A percentile compares a stretch with the other conserved stretches of the same genome.
phyloP scores from a whole-genome alignment of 2,113 vertebrate species.

The Cyprinodon brontotheroides region DNA sequence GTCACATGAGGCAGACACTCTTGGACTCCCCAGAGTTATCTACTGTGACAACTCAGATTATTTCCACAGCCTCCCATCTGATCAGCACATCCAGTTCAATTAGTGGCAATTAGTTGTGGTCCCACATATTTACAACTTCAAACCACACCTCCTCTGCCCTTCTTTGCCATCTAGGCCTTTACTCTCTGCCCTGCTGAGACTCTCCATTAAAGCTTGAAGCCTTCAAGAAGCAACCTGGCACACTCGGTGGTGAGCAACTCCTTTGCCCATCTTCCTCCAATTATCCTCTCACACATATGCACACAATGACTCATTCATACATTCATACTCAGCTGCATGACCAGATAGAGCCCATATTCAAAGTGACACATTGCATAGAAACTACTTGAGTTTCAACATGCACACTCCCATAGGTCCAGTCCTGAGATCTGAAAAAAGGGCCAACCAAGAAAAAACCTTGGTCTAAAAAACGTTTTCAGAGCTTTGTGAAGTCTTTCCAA shows the following conservation, averaged over 20 bases:
- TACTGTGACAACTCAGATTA: slow-evolving; percentile 84
- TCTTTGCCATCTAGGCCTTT: slow-evolving; percentile 19
- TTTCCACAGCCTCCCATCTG: slow-evolving; percentile 82
- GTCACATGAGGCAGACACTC: slow-evolving; percentile 82
- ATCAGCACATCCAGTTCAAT: slow-evolving; percentile 84
- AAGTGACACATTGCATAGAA: slow-evolving; percentile 71
- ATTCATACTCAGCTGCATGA: slow-evolving; percentile 58
- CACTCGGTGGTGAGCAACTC: slow-evolving; percentile 48
- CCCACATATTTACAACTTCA: slow-evolving; percentile 17
- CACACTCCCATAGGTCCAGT: slow-evolving; percentile 51
- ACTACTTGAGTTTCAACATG: slow-evolving; percentile 44
- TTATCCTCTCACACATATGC: slow-evolving; percentile 43
- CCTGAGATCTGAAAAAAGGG: slow-evolving; percentile 9
- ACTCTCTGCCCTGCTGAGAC: slow-evolving; percentile 36
- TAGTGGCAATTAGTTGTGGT: slow-evolving; percentile 83
- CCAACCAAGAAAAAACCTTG: not conserved
- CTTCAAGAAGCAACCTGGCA: slow-evolving; percentile 52
- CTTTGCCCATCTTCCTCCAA: slow-evolving; percentile 30
- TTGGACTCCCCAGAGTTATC: slow-evolving; percentile 75
- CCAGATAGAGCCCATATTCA: slow-evolving; percentile 61
- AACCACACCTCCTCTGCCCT: slow-evolving; percentile 28
- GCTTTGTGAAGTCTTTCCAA: no score
- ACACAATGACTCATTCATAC: slow-evolving; percentile 74
- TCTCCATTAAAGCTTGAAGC: slow-evolving; percentile 49
- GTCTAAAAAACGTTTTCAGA: not conserved